Evolutionary conservation across 2,797 vertebrate genomes (phyloP).

Genomic region (Margarornis squamiger): DNA sequence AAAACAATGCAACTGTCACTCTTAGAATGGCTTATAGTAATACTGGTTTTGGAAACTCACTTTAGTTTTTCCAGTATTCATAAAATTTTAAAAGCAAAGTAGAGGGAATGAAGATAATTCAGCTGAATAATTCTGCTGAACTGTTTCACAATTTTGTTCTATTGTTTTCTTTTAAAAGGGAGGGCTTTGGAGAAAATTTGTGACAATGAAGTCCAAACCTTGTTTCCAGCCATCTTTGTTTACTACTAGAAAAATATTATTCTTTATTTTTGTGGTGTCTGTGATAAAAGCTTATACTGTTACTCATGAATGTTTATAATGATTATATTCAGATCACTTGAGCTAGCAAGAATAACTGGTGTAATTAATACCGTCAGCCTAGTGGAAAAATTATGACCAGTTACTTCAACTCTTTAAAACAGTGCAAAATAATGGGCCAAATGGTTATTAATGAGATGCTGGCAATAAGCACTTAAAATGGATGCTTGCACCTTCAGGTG

Average conservation of each 20-base stretch:
- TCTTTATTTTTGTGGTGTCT: not conserved
- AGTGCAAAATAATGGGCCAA: not conserved
- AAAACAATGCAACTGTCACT: slow-evolving; percentile 54
- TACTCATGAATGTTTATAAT: not conserved
- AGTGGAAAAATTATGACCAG: not conserved
- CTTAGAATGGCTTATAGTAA: slow-evolving; percentile 43
- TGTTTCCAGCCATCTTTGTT: not conserved
- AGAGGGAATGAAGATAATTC: not conserved
- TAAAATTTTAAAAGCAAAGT: not conserved
- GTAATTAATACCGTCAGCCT: not conserved
- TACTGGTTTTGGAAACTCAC: slow-evolving; percentile 50
- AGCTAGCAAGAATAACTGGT: not conserved
- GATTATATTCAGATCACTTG: not conserved
- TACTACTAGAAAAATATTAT: not conserved
- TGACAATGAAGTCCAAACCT: not conserved
- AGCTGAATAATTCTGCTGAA: not conserved
- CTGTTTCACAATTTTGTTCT: not conserved
- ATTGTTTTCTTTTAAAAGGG: not conserved
- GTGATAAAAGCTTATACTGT: not conserved
- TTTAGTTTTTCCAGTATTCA: not conserved
- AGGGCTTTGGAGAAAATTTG: not conserved
- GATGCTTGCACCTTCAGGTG: not conserved
- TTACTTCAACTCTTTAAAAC: not conserved
- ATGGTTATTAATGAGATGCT: not conserved
- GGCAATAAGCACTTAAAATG: not conserved